Evolutionary conservation across 1,140 invertebrate species (phyloP), one percentile per base, ranked within the genome.

Genomic region (Trypoxylus dichotomus): DNA sequence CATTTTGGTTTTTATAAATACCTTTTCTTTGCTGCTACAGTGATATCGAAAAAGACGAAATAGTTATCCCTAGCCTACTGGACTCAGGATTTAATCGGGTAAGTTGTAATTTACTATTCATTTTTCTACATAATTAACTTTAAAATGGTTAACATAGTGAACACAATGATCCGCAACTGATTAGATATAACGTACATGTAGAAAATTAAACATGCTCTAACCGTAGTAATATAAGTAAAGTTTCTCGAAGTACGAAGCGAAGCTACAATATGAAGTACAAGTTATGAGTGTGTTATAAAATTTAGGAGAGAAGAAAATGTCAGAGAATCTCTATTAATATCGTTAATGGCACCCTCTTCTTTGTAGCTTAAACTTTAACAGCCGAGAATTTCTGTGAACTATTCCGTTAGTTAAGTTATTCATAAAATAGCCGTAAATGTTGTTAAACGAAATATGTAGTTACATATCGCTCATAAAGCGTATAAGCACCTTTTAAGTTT

Each of bases 11-110:
- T n/a, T n/a, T n/a, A n/a, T n/a, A n/a, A 32, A 32, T 32, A 3
- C 32, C 11, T 27, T 71, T 1, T 27, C 6, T 81, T 80, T 80
- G 85, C 86, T 87, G 85, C 90, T 90, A 74, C 86, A 94, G 93
- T 85, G 90, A 89, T 78, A 92, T 93, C 84, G 91, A 93, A 78
- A 92, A 92, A 83, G 91, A 93, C 82, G 91, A 93, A 83, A 90
- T 90, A 79, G 89, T 88, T 8, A 89, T 92, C 77, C 86, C 92
- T 80, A 89, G 91, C 80, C 89, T 93, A 81, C 83, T 93, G 79
- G 92, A 93, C 82, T 89, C 89, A 80, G 93, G 93, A 81, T 93
- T 91, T 85, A 93, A 90, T 86, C 90, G 92, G 88, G 92, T 94
- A 87, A 91, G 88, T 68, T 21, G 2, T 68, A 24, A 32, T 10